Evolutionary conservation across 2,113 vertebrate species (phyloP).

Genomic region (Poecilia latipinna): DNA sequence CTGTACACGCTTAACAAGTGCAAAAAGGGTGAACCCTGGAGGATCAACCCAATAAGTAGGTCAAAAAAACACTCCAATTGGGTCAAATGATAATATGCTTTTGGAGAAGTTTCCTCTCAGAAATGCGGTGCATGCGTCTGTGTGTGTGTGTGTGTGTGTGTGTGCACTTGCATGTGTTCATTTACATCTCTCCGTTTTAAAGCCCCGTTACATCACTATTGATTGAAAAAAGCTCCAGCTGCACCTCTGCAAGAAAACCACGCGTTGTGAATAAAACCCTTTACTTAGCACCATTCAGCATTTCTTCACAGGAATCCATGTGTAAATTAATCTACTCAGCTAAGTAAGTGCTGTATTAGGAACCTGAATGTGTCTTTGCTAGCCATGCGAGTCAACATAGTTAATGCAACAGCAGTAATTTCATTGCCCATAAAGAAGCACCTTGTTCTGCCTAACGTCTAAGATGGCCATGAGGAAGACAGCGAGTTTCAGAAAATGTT

Average conservation of each 20-base stretch:
- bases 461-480: conserved; percentile 24
- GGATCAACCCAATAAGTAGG: conserved; percentile 73
- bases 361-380: conserved; percentile 59
- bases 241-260: conserved; percentile 15
- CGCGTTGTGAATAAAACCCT: conserved; percentile 40
- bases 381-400: conserved; percentile 62
- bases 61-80: conserved; percentile 74
- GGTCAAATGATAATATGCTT: conserved; percentile 74
- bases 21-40: conserved; percentile 67
- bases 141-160: background rate
- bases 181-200: conserved; percentile 42
- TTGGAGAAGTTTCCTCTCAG: conserved; percentile 36
- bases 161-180: conserved; percentile 10
- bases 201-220: conserved; percentile 34
- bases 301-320: conserved; percentile 65
- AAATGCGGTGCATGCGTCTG: conserved; percentile 14
- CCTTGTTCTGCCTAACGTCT: conserved; percentile 31
- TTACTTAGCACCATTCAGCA: conserved; percentile 71
- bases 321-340: conserved; percentile 77
- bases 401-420: conserved; percentile 57
- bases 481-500: conserved; percentile 34
- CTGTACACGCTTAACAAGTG: conserved; percentile 71
- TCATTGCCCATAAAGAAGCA: conserved; percentile 47
- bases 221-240: conserved; percentile 37
- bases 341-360: conserved; percentile 58